A percentile compares a stretch with the other conserved stretches of the same genome.
phyloP scores from a whole-genome alignment of 2,888 invertebrate genomes.

The Limnephilus marmoratus region DNA sequence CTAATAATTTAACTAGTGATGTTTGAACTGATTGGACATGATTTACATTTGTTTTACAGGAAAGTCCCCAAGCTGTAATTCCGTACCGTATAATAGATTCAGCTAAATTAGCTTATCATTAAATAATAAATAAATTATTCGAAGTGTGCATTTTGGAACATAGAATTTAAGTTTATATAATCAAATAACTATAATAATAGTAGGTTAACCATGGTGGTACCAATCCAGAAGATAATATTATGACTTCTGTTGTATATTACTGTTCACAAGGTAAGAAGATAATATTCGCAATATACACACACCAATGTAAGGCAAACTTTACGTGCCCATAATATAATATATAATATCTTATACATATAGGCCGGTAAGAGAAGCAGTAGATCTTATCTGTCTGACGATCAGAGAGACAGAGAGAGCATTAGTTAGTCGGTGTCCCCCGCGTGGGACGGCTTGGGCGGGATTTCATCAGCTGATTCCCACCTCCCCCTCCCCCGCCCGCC shows the following conservation, averaged over 20 bases:
- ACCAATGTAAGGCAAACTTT: background rate
- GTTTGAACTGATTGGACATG: too few species aligned
- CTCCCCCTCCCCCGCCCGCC: constrained; percentile 13
- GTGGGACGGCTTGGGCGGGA: constrained; percentile 45
- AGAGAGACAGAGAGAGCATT: constrained; percentile 28
- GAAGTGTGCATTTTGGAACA: too few species aligned
- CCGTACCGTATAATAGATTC: too few species aligned
- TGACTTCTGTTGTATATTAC: background rate
- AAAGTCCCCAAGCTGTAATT: too few species aligned
- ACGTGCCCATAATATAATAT: background rate
- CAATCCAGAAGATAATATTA: too few species aligned
- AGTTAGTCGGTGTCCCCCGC: background rate
- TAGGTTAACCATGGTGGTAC: too few species aligned
- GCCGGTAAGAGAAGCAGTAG: background rate
- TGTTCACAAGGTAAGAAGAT: background rate
- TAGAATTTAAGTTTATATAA: too few species aligned
- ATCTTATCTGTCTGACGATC: constrained; percentile 8
- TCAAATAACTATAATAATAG: too few species aligned
- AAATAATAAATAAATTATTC: too few species aligned
- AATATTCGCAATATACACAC: background rate
- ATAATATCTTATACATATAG: background rate
- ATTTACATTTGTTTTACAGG: too few species aligned
- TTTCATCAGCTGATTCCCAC: constrained; percentile 42
- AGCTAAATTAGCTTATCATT: too few species aligned
- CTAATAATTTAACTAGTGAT: too few species aligned